A percentile compares a stretch with the other conserved stretches of the same genome.
phyloP scores from a whole-genome alignment of 2,888 invertebrate genomes.

The Boloria selene region DNA sequence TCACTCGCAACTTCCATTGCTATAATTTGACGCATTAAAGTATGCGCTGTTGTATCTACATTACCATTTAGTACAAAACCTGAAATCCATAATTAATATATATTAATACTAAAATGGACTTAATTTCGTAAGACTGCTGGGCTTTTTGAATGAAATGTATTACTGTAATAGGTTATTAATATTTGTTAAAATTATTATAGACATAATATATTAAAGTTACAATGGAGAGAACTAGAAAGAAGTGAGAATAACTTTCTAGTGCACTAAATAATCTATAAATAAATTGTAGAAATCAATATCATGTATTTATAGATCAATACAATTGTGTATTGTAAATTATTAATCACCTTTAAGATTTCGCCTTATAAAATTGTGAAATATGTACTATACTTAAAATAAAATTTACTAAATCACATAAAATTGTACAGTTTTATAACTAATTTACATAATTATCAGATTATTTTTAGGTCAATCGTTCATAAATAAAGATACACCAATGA shows the following conservation, averaged over 20 bases:
- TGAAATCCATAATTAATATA: conserved; percentile 43
- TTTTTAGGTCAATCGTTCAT: conserved; percentile 1
- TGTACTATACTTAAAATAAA: conserved; percentile 1
- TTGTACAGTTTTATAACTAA: not conserved
- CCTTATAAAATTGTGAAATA: not conserved
- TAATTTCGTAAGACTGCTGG: no score
- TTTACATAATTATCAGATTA: conserved; percentile 8
- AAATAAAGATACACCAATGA: not conserved
- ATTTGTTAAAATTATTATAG: no score
- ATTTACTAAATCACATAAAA: not conserved
- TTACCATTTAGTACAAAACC: conserved; percentile 88
- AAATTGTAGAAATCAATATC: no score
- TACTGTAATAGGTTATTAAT: no score
- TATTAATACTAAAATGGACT: no score
- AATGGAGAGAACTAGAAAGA: no score
- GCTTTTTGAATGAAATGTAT: no score
- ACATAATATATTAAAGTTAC: no score
- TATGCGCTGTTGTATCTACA: conserved; percentile 88
- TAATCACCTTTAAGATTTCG: not conserved
- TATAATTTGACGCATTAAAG: conserved; percentile 92
- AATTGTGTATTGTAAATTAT: no score
- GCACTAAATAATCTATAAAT: no score
- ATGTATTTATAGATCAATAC: no score
- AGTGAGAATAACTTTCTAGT: no score
- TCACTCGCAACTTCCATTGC: conserved; percentile 91